These are phyloP conservation scores for Pongo abelii DNA, from an alignment of 2,113 vertebrate genomes.

Conservation along the genomic window DNA sequence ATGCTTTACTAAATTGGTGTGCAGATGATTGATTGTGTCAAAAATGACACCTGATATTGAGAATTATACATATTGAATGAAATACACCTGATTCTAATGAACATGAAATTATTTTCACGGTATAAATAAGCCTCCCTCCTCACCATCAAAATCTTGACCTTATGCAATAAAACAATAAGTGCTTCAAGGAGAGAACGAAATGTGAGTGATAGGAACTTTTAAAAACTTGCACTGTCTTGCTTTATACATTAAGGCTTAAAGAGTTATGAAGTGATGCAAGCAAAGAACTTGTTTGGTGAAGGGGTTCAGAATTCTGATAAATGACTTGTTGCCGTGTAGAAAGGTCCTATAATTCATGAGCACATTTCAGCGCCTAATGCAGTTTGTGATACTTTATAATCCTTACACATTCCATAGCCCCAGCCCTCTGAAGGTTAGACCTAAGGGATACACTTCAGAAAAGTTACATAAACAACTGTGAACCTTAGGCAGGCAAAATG, in stretches of 20 bases:
- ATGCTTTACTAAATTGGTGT: constrained; percentile 35
- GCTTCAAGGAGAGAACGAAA: not conserved
- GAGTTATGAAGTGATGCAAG: constrained; percentile 57
- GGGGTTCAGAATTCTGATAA: constrained; percentile 66
- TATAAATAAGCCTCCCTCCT: constrained; percentile 28
- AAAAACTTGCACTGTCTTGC: not conserved
- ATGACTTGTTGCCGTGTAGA: constrained; percentile 65
- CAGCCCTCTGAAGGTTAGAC: constrained; percentile 80
- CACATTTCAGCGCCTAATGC: constrained; percentile 63
- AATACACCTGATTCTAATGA: constrained; percentile 48
- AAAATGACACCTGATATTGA: constrained; percentile 51
- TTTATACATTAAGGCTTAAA: not conserved
- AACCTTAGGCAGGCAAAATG: constrained; percentile 84
- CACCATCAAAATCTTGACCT: not conserved
- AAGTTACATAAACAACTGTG: constrained; percentile 86
- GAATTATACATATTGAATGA: not conserved
- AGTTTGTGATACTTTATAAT: constrained; percentile 73
- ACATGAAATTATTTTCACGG: not conserved
- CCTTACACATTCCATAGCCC: constrained; percentile 75
- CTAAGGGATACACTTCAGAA: constrained; percentile 83
- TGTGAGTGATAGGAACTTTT: not conserved
- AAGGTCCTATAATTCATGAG: constrained; percentile 69
- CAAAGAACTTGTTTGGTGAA: not conserved
- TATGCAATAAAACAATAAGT: not conserved
- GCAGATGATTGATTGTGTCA: constrained; percentile 38